These are phyloP conservation scores for Microplitis deprimator DNA, from an alignment of 2,888 invertebrate genomes.

Conservation along the genomic window DNA sequence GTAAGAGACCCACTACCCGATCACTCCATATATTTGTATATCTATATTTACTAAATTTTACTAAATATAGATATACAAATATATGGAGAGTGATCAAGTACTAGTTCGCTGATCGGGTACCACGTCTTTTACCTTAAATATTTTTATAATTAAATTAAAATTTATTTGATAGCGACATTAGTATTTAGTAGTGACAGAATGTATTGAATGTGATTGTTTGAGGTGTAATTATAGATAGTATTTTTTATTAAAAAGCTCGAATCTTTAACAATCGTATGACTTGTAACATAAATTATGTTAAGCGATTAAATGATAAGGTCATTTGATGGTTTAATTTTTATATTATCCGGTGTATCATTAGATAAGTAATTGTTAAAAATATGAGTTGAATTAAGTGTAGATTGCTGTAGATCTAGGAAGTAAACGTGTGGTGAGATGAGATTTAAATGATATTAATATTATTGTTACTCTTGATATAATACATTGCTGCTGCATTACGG, in stretches of 20 bases:
- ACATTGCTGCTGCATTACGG: no score
- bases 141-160: neutral
- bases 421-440: neutral
- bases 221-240: neutral
- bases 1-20: no score
- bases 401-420: neutral
- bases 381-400: slow-evolving; percentile 2
- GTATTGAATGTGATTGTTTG: neutral
- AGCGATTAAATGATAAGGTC: neutral
- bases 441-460: neutral
- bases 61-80: no score
- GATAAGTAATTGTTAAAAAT: neutral
- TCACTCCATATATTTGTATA: no score
- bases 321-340: neutral
- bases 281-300: neutral
- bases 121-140: no score
- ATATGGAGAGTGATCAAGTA: no score
- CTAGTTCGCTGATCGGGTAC: no score
- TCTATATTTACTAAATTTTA: no score
- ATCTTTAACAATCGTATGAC: neutral
- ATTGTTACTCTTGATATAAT: neutral
- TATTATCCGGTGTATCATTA: slow-evolving; percentile 7
- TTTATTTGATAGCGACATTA: neutral
- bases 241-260: neutral
- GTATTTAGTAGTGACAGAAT: neutral